These are phyloP conservation scores for Paralichthys olivaceus DNA, from an alignment of 2,113 vertebrate genomes.

Conservation along the genomic window DNA sequence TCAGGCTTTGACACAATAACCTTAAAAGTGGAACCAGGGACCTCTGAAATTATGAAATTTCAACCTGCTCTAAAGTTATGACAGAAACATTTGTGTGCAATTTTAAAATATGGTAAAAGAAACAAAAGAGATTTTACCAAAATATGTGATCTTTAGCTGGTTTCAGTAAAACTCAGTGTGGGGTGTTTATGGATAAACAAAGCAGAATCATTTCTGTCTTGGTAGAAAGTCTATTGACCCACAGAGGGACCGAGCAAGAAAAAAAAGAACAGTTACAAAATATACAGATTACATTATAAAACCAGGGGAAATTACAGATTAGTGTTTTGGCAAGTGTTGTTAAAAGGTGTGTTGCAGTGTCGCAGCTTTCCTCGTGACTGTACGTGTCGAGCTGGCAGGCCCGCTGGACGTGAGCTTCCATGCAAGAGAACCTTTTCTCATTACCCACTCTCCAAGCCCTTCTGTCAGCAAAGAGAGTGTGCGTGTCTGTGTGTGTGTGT, in stretches of 20 bases:
- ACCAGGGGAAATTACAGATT: constrained; percentile 11
- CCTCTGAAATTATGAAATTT: not conserved
- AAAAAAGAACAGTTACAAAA: not conserved
- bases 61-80: not conserved
- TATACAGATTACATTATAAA: not conserved
- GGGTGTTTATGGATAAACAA: not conserved
- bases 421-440: constrained; percentile 78
- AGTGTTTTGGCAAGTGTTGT: constrained; percentile 1
- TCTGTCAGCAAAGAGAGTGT: constrained; percentile 66
- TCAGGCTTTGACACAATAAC: not conserved
- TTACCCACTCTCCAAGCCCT: constrained; percentile 66
- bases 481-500: constrained; percentile 29
- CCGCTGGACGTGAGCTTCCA: constrained; percentile 68
- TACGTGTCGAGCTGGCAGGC: constrained; percentile 16
- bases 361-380: not conserved
- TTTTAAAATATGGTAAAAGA: not conserved
- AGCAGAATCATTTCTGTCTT: not conserved
- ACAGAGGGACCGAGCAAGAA: not conserved
- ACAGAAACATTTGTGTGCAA: not conserved
- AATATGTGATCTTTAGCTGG: not conserved
- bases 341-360: constrained; percentile 15
- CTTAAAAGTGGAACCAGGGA: too few relatives aligned
- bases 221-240: not conserved
- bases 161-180: not conserved
- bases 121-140: too few relatives aligned